Evolutionary conservation across 2,113 vertebrate species (phyloP), one percentile per base, ranked within the genome.

Genomic region (Crypturellus undulatus): DNA sequence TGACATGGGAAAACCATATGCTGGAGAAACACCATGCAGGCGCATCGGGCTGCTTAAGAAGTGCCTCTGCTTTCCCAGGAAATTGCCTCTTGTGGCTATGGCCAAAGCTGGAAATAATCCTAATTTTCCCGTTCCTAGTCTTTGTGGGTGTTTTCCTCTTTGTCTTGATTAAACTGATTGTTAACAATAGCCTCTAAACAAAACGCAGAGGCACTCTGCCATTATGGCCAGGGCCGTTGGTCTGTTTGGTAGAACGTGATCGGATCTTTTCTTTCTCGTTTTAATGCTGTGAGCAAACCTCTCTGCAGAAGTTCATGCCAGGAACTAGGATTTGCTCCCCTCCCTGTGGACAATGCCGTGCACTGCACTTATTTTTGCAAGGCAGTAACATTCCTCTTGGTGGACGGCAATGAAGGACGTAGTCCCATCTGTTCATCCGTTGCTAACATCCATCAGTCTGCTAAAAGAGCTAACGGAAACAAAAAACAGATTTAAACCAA

Each of bases 271-370:
- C 42, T 67, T 73, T 28, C 16, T 1, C 5, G 36, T 1, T 40
- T 2, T 69, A 64, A 11, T 65, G 10, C 3, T 26, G 47, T 10
- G 15, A 7, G 25, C 18, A 62, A 3, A 64, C 19, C 0, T 30
- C 8, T 25, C 40, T 49, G 47, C 18, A 80, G 79, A 79, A 83
- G 32, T 26, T 51, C 1, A 0, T 17, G 4, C 6, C 32, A 60
- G 67, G 56, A 89, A 25, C 26, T 89, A 75, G 60, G 49, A 71
- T 85, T 96, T 89, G 76, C 69, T 84, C 93, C 67, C 94, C 90
- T 89, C 92, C 90, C 36, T 63, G 90, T 95, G 95, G 87, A 77
- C 70, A 78, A 8, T 72, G 28, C 34, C 59, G 14, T 36, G 62
- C 70, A 92, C 19, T 95, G 68, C 85, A 94, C 6, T 9, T 71